Percentiles rank a stretch among this genome's conserved stretches.
Evolutionary conservation across 2,113 vertebrate genomes (phyloP).

Genomic region (Sorex fumeus): DNA sequence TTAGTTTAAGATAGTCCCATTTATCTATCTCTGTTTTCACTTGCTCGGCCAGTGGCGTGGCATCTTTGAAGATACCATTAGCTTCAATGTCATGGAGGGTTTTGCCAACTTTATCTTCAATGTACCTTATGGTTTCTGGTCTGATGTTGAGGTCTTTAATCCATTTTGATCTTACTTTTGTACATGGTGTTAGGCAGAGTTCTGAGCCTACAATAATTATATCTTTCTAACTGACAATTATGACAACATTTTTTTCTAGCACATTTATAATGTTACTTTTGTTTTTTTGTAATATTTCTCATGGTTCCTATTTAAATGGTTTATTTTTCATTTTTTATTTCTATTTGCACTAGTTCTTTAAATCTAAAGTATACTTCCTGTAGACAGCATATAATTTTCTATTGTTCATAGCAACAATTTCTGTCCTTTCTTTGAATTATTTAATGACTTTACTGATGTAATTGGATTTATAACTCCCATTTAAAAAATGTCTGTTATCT

Average conservation of each 20-base stretch:
- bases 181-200: too few relatives aligned
- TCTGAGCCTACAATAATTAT: too few relatives aligned
- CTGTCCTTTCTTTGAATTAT: neutral
- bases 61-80: too few relatives aligned
- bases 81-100: too few relatives aligned
- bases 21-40: too few relatives aligned
- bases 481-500: neutral
- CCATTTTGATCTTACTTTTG: too few relatives aligned
- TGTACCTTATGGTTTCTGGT: too few relatives aligned
- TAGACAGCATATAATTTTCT: neutral
- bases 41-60: too few relatives aligned
- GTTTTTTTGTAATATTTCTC: neutral
- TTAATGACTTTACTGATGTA: neutral
- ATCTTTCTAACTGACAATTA: neutral
- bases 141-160: too few relatives aligned
- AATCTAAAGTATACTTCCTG: neutral
- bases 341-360: neutral
- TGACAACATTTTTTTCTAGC: slow-evolving; percentile 27
- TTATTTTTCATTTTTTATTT: neutral
- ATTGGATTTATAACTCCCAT: neutral
- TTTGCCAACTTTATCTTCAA: too few relatives aligned
- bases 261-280: neutral
- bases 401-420: neutral
- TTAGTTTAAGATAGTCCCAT: too few relatives aligned
- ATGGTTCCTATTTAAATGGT: neutral